Percentiles rank a stretch among this genome's conserved stretches.
Evolutionary conservation across 2,797 vertebrate species (phyloP).

Genomic region (Falco peregrinus): DNA sequence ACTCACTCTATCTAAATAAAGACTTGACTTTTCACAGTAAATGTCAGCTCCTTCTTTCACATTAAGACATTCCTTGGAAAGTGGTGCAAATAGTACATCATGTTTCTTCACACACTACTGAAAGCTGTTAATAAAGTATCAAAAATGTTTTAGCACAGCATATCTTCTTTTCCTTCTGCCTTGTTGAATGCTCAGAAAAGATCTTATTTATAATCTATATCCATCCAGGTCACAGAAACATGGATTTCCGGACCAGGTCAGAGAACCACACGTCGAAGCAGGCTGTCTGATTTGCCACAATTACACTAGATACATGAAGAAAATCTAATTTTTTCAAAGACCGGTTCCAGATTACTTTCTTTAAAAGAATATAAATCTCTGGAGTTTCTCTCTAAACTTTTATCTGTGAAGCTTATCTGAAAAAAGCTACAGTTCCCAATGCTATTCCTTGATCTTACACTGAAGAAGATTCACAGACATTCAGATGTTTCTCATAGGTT

Average conservation of each 20-base stretch:
- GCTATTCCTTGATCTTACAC: not conserved
- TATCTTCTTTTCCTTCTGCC: not conserved
- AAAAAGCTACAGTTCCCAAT: not conserved
- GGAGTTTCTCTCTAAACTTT: not conserved
- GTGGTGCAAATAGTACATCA: constrained; percentile 11
- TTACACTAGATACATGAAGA: not conserved
- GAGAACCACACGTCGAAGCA: not conserved
- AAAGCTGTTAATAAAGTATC: constrained; percentile 32
- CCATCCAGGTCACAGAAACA: not conserved
- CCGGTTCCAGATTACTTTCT: not conserved
- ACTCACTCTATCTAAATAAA: constrained; percentile 33
- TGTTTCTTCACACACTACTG: constrained; percentile 18
- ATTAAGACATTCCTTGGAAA: not conserved
- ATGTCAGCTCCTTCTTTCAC: constrained; percentile 23
- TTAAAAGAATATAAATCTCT: not conserved
- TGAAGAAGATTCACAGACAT: not conserved
- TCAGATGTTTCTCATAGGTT: not conserved
- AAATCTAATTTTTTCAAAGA: not conserved
- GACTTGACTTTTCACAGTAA: constrained; percentile 32
- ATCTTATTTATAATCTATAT: not conserved
- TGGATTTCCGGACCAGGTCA: not conserved
- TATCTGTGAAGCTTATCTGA: not conserved
- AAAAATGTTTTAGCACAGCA: constrained; percentile 5
- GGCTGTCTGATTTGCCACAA: not conserved
- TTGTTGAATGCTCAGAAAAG: not conserved